Evolutionary conservation across 2,888 invertebrate genomes (phyloP), one percentile per base, ranked within the genome.

Genomic region (Tethea ocularis): DNA sequence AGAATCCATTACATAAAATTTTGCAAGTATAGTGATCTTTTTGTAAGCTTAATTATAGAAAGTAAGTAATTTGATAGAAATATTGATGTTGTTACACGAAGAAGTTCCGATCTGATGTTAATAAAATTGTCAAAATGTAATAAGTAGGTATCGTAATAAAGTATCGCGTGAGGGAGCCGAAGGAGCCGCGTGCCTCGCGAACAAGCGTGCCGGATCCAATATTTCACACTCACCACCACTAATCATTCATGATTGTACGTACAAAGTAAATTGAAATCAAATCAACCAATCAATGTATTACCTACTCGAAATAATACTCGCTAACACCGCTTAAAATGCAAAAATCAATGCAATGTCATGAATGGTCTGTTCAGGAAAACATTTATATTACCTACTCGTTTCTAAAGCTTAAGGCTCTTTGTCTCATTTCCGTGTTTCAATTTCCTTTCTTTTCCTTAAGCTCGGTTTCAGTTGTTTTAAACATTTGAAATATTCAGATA

Each of bases 211-310:
- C 89, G 67, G 83, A 91, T 91, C 66, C 84, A 77, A 91, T 91
- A 86, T 82, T 86, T 86, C 88, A 91, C 92, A 91, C 82, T 85
- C 78, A 80, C 87, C 84, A 86, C 84, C 74, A 74, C 83, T 88
- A 90, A 90, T 91, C 86, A 87, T 86, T 84, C 78, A 73, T 79
- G 80, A 86, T 87, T 88, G 83, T 83, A 83, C 77, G 81, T 80
- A 82, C 80, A 80, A 83, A 86, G 78, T 81, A 80, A 80, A 86
- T 86, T 85, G 81, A 80, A 84, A 82, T 81, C 74, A 75, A 79
- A 79, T 79, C 70, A 72, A 68, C 60, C 68, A 67, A 58, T 66
- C 60, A 67, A 66, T 67, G 68, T 69, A 58, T 63, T 59, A 57
- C 60, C 57, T 61, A 57, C 64, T 24, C 56, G 33, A 56, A 57